A percentile compares a stretch with the other conserved stretches of the same genome.
phyloP scores from a whole-genome alignment of 2,888 invertebrate species.

The Podotricha telesiphe region DNA sequence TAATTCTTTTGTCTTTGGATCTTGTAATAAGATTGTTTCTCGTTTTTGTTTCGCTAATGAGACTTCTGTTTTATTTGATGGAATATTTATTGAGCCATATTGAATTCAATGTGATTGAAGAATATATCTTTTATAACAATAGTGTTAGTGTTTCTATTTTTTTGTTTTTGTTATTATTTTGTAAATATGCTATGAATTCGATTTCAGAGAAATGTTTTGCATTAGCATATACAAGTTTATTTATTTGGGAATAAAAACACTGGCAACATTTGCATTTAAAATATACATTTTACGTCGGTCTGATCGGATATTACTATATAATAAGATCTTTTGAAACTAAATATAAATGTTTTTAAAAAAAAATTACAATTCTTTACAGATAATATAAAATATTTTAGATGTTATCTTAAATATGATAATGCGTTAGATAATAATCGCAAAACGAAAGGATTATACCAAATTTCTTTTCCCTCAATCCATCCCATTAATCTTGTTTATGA shows the following conservation, averaged over 20 bases:
- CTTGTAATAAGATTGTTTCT: conserved; percentile 24
- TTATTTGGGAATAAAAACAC: too few species aligned
- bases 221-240: too few species aligned
- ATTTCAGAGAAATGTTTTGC: too few species aligned
- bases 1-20: conserved; percentile 23
- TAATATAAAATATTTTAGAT: not conserved
- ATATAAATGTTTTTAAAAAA: too few species aligned
- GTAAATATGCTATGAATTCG: too few species aligned
- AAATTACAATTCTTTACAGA: not conserved
- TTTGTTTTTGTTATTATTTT: not conserved
- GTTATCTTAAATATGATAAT: not conserved
- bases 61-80: conserved; percentile 24
- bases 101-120: not conserved
- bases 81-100: conserved; percentile 7
- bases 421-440: not conserved
- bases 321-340: too few species aligned
- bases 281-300: too few species aligned
- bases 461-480: conserved; percentile 1
- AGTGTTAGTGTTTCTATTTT: too few species aligned
- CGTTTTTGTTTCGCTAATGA: conserved; percentile 15
- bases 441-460: not conserved
- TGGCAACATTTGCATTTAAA: too few species aligned
- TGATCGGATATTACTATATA: too few species aligned
- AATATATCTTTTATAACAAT: too few species aligned
- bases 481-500: conserved; percentile 19